Evolutionary conservation across 1,140 invertebrate species (phyloP), one percentile per base, ranked within the genome.

Genomic region (Drosophila murphyi): DNA sequence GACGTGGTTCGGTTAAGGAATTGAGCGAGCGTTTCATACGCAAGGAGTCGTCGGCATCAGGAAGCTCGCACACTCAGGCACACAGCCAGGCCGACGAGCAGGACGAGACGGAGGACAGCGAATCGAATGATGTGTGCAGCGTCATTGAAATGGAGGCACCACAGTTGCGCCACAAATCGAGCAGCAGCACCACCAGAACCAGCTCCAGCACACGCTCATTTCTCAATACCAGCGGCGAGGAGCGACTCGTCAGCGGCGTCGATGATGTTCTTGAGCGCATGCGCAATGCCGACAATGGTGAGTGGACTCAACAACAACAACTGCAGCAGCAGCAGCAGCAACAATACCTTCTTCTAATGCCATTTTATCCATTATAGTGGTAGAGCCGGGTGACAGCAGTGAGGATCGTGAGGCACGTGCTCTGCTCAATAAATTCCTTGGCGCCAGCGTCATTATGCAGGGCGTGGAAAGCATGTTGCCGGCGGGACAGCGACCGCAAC

Each of bases 401-500:
- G 95, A 95, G 86, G 96, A 96, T 92, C 91, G 93, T n/a, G 95
- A 96, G 89, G 96, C 96, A 7, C 93, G 95, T 45, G 94, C 95
- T 61, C 93, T 96, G 70, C 94, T 97, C 31, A 97, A 97, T 93
- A 96, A 96, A 93, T 96, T 96, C 92, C 93, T 97, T 31, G 96
- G 96, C 47, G 96, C 96, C 57, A 95, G 95, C 74, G 95, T 96
- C 61, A 94, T 96, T 20, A 94, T 96, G 93, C 94, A 95, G 56
- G 96, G 92, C 3, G 89, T 92, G 34, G 92, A 92, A 61, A 81
- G 78, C 60, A 82, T 90, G 74, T 45, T 92, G 50, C 91, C 90
- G 34, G 74, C 70, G 29, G 79, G 71, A 39, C 78, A 85, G 52
- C 75, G 72, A 45, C 56, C 76, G 52, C 72, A 61, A 65, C 52